Conservation (phyloP, 2,797 vertebrate species). For the Chrysocyon brachyurus region DNA sequence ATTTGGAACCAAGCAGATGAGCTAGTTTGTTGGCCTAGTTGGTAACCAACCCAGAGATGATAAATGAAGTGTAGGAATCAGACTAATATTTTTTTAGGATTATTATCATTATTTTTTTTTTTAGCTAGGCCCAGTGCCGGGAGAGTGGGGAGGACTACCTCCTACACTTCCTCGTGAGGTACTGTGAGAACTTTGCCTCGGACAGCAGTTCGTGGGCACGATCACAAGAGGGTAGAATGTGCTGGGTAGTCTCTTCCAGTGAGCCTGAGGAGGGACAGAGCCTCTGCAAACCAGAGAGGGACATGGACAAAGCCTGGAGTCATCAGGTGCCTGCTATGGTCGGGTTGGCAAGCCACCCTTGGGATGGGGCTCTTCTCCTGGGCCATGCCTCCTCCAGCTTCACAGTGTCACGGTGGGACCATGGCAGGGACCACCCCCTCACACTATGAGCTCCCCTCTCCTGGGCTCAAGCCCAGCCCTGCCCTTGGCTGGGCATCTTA, state of each 20-base stretch:
- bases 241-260: neutral
- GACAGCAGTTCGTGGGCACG: neutral
- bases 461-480: neutral
- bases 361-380: neutral
- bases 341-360: neutral
- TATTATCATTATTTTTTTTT: neutral
- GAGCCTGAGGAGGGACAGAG: neutral
- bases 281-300: neutral
- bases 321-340: neutral
- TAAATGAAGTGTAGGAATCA: neutral
- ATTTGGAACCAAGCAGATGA: neutral
- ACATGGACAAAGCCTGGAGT: neutral
- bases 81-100: neutral
- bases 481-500: neutral
- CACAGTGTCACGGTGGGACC: neutral
- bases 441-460: no score
- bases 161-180: neutral
- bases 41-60: conserved; percentile 20
- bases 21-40: neutral
- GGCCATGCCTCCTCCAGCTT: neutral
- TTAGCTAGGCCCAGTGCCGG: neutral
- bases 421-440: no score
- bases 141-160: neutral
- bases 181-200: neutral
- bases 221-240: neutral